Conservation (phyloP, 2,113 vertebrate genomes). For the Sphaerodactylus townsendi region DNA sequence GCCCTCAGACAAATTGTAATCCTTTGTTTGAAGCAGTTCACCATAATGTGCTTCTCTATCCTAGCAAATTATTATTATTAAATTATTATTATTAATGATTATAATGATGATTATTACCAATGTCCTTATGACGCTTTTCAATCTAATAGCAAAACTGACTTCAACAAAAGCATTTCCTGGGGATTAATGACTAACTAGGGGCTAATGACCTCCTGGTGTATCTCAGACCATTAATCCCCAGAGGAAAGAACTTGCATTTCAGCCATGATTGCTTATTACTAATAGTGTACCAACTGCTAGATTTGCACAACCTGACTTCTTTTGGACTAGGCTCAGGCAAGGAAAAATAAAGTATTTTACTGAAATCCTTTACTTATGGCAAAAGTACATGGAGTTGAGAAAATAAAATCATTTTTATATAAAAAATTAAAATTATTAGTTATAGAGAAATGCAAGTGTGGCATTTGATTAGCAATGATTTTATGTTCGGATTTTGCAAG, state of each 20-base stretch:
- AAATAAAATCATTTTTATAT: neutral
- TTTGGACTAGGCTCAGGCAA: constrained; percentile 4
- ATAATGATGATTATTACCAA: neutral
- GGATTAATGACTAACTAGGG: constrained; percentile 37
- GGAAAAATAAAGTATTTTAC: constrained; percentile 8
- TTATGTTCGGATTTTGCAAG: no score
- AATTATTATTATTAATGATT: no score
- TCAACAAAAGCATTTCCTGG: constrained; percentile 37
- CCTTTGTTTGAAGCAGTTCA: constrained; percentile 21
- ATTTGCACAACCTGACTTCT: neutral
- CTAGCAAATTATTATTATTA: neutral
- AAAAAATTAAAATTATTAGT: constrained; percentile 16
- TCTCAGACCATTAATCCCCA: constrained; percentile 33
- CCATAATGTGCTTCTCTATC: fast-evolving
- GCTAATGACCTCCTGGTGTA: constrained; percentile 32
- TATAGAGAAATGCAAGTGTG: constrained; percentile 12
- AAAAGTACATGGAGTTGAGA: neutral
- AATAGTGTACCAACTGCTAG: neutral
- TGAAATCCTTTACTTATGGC: constrained; percentile 13
- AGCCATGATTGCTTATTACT: constrained; percentile 18
- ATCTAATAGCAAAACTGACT: constrained; percentile 19
- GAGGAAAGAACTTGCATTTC: constrained; percentile 19
- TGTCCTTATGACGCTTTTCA: constrained; percentile 18
- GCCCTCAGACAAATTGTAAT: constrained; percentile 27
- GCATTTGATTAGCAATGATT: neutral